A percentile compares a stretch with the other conserved stretches of the same genome.
phyloP scores from a whole-genome alignment of 2,113 vertebrate species.

The Passer montanus region DNA sequence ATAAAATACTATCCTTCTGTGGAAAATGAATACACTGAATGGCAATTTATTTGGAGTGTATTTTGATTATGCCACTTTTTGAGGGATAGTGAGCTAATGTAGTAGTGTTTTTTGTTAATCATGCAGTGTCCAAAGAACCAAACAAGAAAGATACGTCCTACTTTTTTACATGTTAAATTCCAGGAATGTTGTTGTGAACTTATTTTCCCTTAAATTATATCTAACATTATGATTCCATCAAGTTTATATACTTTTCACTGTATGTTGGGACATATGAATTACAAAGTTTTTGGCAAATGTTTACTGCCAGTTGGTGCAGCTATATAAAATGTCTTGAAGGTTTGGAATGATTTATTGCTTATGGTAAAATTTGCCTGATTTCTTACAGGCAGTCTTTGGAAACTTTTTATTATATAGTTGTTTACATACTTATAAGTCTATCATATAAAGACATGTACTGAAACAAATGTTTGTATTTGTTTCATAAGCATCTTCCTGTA shows the following conservation, averaged over 20 bases:
- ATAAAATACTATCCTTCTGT: slow-evolving; percentile 60
- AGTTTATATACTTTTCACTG: slow-evolving; percentile 64
- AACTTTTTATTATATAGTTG: slow-evolving; percentile 89
- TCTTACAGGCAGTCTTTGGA: slow-evolving; percentile 86
- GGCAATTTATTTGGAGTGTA: slow-evolving; percentile 63
- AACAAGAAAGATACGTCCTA: slow-evolving; percentile 59
- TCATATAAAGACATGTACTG: slow-evolving; percentile 92
- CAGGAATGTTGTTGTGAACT: slow-evolving; percentile 60
- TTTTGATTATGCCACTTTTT: slow-evolving; percentile 47
- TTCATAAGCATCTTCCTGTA: slow-evolving; percentile 92
- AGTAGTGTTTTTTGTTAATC: slow-evolving; percentile 69
- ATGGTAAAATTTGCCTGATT: slow-evolving; percentile 84
- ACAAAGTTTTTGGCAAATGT: slow-evolving; percentile 72
- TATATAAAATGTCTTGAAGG: slow-evolving; percentile 82
- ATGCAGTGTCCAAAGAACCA: slow-evolving; percentile 71
- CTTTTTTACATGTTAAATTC: slow-evolving; percentile 58
- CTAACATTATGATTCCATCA: slow-evolving; percentile 63
- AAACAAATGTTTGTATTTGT: slow-evolving; percentile 86
- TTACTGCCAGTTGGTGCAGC: slow-evolving; percentile 87
- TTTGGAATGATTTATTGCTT: slow-evolving; percentile 80
- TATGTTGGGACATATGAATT: slow-evolving; percentile 65
- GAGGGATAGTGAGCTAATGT: slow-evolving; percentile 62
- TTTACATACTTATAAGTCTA: slow-evolving; percentile 93
- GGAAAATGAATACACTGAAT: slow-evolving; percentile 58
- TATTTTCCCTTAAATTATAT: slow-evolving; percentile 76